phyloP scores from a whole-genome alignment of 1,140 invertebrate genomes.

The Drosophila biarmipes region DNA sequence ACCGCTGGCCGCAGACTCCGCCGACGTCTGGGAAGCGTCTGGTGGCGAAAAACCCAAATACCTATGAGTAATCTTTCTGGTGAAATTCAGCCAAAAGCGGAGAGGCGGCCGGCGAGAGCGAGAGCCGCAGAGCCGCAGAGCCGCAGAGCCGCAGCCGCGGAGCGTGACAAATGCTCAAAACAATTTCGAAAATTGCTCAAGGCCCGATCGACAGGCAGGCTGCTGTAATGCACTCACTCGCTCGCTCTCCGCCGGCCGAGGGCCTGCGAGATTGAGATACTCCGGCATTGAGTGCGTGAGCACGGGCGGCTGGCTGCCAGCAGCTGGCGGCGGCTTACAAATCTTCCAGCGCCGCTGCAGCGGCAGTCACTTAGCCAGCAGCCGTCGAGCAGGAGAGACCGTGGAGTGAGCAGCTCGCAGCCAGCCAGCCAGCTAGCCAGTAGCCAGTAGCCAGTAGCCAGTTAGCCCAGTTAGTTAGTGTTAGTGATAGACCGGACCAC shows the following conservation, averaged over 20 bases:
- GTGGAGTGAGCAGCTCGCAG: constrained; percentile 12
- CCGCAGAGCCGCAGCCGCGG: not conserved
- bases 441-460: constrained; percentile 1
- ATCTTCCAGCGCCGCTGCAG: constrained; percentile 32
- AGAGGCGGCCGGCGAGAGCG: constrained; percentile 8
- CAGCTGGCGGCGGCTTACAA: constrained; percentile 16
- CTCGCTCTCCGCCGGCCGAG: constrained; percentile 26
- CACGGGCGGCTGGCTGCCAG: constrained; percentile 5
- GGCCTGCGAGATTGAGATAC: constrained; percentile 14
- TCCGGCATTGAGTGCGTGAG: constrained; percentile 10
- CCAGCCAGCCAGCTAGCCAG: constrained; percentile 2
- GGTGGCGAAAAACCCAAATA: constrained; percentile 56
- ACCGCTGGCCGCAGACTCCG: constrained; percentile 4
- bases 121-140: constrained; percentile 3
- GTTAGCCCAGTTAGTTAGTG: constrained; percentile 16
- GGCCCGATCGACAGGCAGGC: constrained; percentile 15
- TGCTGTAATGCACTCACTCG: constrained; percentile 39
- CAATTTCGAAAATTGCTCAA: constrained; percentile 37
- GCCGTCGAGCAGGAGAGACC: constrained; percentile 36
- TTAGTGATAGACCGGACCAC: constrained; percentile 19
- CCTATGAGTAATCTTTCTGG: constrained; percentile 79
- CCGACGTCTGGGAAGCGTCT: constrained; percentile 20
- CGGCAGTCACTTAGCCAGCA: constrained; percentile 54
- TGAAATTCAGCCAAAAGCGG: constrained; percentile 69
- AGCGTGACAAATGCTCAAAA: constrained; percentile 52